Evolutionary conservation across 2,888 invertebrate species (phyloP).

Genomic region (Eueremaeus valkanovi): DNA sequence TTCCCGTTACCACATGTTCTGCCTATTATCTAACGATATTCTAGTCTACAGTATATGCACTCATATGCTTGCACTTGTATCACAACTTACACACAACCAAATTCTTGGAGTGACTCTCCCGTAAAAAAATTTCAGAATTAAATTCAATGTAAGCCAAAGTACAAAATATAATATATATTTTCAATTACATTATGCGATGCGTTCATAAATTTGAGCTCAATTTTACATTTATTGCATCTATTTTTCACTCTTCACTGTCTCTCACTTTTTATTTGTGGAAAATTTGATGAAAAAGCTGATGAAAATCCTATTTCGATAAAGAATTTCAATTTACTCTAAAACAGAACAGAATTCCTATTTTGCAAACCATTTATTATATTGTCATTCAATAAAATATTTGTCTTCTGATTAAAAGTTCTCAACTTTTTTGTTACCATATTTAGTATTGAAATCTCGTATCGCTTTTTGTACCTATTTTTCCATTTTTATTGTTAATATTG

Average conservation of each 20-base stretch:
- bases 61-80: no score
- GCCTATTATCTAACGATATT: no score
- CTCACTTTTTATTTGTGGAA: not conserved
- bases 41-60: no score
- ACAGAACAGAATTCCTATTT: not conserved
- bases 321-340: not conserved
- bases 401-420: not conserved
- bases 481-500: not conserved
- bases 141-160: not conserved
- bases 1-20: no score
- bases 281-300: not conserved
- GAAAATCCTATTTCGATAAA: not conserved
- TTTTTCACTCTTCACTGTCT: not conserved
- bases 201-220: not conserved
- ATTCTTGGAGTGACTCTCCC: not conserved
- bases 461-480: not conserved
- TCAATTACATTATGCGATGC: not conserved
- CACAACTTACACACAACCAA: no score
- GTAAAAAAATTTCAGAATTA: not conserved
- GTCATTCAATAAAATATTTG: not conserved
- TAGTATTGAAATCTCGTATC: not conserved
- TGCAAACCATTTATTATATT: not conserved
- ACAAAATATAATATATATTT: not conserved
- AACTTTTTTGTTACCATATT: not conserved
- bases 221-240: not conserved